These are phyloP conservation scores for Conops quadrifasciatus DNA, from an alignment of 2,888 invertebrate genomes.

Conservation along the genomic window DNA sequence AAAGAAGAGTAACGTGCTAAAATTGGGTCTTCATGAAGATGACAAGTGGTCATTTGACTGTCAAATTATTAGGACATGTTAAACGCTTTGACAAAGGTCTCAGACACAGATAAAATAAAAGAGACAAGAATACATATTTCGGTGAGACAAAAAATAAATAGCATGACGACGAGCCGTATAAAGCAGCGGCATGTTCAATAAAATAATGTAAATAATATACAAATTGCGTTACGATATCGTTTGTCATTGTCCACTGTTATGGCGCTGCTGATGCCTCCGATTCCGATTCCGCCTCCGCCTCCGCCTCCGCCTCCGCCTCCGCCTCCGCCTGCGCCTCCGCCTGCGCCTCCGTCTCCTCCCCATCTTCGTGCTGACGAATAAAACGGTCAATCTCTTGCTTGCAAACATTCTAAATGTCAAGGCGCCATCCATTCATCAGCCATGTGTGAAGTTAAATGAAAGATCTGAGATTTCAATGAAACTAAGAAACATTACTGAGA, in stretches of 20 bases:
- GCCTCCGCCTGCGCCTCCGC: background rate
- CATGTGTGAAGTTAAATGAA: background rate
- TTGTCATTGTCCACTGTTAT: background rate
- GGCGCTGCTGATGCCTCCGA: background rate
- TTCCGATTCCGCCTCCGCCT: no score
- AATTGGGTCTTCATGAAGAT: constrained; percentile 16
- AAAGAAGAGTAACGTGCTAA: background rate
- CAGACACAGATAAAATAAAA: background rate
- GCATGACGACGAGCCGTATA: constrained; percentile 21
- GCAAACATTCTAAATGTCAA: constrained; percentile 14
- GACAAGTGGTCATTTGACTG: constrained; percentile 22
- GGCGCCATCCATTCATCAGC: constrained; percentile 9
- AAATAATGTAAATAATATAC: constrained; percentile 2
- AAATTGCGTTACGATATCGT: background rate
- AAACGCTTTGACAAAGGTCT: constrained; percentile 24
- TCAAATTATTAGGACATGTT: background rate
- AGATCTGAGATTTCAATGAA: no score
- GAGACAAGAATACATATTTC: background rate
- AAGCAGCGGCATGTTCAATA: constrained; percentile 28
- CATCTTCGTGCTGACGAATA: no score
- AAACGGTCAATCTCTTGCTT: no score
- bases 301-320: background rate
- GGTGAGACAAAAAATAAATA: constrained; percentile 7
- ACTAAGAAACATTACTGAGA: no score
- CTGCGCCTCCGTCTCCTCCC: background rate